Evolutionary conservation across 2,797 vertebrate genomes (phyloP).

Genomic region (Pseudopleuronectes americanus): DNA sequence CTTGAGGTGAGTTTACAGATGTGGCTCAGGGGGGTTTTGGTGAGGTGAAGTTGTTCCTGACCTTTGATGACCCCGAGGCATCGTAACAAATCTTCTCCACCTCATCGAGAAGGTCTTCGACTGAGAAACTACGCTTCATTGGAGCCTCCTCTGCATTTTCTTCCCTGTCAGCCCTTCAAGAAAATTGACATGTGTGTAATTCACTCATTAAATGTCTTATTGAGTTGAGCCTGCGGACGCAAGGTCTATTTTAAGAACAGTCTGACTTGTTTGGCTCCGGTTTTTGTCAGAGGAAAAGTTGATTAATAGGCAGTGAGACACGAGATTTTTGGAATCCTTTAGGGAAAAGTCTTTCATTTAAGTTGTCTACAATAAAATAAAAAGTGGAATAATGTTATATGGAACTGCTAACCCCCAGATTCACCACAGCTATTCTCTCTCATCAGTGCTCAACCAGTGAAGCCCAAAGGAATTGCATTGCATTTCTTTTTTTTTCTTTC

Average conservation of each 20-base stretch:
- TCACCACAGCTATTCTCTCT: no score
- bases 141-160: conserved; percentile 76
- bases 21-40: neutral
- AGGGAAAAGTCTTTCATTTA: neutral
- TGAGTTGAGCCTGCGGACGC: conserved; percentile 8
- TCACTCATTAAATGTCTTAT: conserved; percentile 6
- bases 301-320: neutral
- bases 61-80: conserved; percentile 82
- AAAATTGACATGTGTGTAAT: conserved; percentile 1
- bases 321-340: neutral
- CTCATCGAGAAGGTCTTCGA: conserved; percentile 87
- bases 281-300: neutral
- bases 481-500: no score
- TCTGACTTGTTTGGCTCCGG: neutral
- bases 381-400: no score
- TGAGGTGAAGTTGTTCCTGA: conserved; percentile 32
- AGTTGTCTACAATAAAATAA: no score
- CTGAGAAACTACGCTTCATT: conserved; percentile 85
- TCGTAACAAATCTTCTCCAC: conserved; percentile 87
- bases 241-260: neutral
- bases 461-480: neutral
- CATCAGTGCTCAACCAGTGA: neutral
- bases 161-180: conserved; percentile 46
- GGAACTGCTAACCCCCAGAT: no score
- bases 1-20: neutral